These are phyloP conservation scores for Acromyrmex echinatior DNA, from an alignment of 1,140 invertebrate genomes.

Conservation along the genomic window DNA sequence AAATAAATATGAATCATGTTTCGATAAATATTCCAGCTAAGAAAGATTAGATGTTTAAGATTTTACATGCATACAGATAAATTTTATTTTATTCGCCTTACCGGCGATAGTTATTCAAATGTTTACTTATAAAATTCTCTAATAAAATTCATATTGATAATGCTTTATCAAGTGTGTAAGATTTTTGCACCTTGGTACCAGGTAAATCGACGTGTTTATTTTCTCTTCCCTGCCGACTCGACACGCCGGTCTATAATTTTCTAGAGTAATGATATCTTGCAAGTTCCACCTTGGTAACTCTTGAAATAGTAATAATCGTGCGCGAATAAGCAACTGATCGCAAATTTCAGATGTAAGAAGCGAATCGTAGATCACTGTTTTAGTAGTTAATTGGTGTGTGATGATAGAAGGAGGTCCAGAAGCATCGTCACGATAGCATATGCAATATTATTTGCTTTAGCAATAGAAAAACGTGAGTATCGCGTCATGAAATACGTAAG, in stretches of 20 bases:
- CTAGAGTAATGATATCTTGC: conserved; percentile 17
- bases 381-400: conserved; percentile 22
- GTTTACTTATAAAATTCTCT: neutral
- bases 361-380: conserved; percentile 18
- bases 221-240: neutral
- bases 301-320: conserved; percentile 26
- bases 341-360: neutral
- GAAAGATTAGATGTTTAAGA: neutral
- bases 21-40: neutral
- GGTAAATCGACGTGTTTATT: neutral
- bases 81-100: neutral
- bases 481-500: neutral
- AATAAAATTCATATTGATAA: neutral
- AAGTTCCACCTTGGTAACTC: conserved; percentile 31
- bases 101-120: neutral
- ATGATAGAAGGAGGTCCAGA: conserved; percentile 37
- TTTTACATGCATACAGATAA: neutral
- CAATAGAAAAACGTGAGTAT: conserved; percentile 20
- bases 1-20: neutral
- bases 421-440: conserved; percentile 53
- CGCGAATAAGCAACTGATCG: neutral
- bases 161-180: neutral
- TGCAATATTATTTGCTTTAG: conserved; percentile 33
- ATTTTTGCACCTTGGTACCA: neutral
- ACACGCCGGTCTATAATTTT: conserved; percentile 36